Evolutionary conservation across 1,140 invertebrate genomes (phyloP), one percentile per base, ranked within the genome.

Genomic region (Drosophila sulfurigaster): DNA sequence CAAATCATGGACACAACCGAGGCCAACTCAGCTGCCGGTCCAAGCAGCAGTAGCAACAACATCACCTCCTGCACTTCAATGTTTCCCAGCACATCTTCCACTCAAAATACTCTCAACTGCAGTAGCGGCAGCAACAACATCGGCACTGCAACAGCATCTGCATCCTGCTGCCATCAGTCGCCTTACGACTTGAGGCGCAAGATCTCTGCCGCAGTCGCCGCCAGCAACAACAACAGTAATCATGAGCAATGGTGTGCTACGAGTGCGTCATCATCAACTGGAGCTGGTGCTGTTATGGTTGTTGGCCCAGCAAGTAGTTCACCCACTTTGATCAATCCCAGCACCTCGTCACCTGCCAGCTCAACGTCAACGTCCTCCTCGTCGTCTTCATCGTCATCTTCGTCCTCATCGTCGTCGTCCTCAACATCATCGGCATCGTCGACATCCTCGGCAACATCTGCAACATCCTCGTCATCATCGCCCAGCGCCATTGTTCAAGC

Each of bases 151-250:
- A 30, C 63, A 45, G 43, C 62, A 25, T 13, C 54, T 69, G 88
- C 93, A 49, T 91, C 93, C 66, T 94, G 94, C 73, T 94, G 94
- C 74, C 96, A 97, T 92, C 96, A 97, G 86, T 96, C 96, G 59
- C 97, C 97, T 0, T 97, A 98, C 89, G 97, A 98, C 92, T 93
- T 98, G 79, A 94, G 97, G 74, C 94, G 96, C 79, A 98, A 97
- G 93, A 97, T 96, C 79, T 95, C 95, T 67, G 95, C 95, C 71
- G 95, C 96, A 8, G 35, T 10, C 7, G 30, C 5, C 35, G 10
- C 7, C 35, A 38, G 35, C 35, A 38, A 2, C 8, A 38, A 10
- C 52, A 95, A 93, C 48, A 25, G 20, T 25, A 94, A 94, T 87
- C 94, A 95, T 82, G 95, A 95, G n/a, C 85, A 87, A 57, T 91